Evolutionary conservation across 92 coral and sea anemone genomes (phyloP).

Genomic region (Phenganax subtilis): DNA sequence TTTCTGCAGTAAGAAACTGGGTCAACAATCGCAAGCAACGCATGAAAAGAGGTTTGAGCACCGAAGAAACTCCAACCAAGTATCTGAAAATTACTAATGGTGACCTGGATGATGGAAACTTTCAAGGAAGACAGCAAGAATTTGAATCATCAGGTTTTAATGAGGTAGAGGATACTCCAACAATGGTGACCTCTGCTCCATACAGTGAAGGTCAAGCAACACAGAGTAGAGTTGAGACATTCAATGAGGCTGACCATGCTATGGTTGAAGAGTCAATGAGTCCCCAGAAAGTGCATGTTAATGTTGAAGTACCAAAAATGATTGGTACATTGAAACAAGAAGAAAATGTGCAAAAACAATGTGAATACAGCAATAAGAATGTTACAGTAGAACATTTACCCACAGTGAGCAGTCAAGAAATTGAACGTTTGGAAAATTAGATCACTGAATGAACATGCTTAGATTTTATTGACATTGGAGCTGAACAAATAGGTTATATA

Average conservation of each 20-base stretch:
- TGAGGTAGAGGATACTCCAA: constrained; percentile 1
- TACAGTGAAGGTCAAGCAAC: background rate
- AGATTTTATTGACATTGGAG: no score
- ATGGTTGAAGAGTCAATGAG: no score
- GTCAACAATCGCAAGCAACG: constrained; percentile 40
- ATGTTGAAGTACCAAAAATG: background rate
- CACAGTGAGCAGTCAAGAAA: background rate
- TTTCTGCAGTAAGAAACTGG: constrained; percentile 41
- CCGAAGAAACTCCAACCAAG: constrained; percentile 24
- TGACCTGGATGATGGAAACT: background rate
- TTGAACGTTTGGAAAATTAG: no score
- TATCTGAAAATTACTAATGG: background rate
- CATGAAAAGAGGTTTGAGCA: constrained; percentile 17
- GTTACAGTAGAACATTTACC: background rate
- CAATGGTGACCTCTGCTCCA: constrained; percentile 14
- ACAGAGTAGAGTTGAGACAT: background rate
- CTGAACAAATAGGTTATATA: no score
- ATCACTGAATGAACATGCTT: no score
- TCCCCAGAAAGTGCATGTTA: no score
- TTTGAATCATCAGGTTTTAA: background rate
- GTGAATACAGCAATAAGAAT: background rate
- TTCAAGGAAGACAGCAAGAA: background rate
- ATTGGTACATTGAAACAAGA: background rate
- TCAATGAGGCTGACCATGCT: background rate
- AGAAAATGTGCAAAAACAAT: constrained; percentile 1